These are phyloP conservation scores for Hippocampus mohnikei DNA, from an alignment of 2,113 vertebrate species.

Conservation along the genomic window DNA sequence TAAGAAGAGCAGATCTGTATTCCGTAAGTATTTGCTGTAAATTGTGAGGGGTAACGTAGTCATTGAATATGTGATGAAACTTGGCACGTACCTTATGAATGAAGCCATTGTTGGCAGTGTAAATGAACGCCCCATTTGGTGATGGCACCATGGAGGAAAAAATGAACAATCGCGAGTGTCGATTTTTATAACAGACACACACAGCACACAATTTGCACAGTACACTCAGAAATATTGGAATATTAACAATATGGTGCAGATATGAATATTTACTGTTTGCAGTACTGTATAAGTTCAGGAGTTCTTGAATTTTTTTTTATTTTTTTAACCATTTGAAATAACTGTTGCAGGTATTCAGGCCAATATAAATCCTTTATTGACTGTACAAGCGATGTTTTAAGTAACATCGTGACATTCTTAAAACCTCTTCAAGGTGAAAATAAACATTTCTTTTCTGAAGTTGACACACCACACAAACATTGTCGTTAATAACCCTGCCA, in stretches of 20 bases:
- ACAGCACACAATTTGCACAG: neutral
- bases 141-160: slow-evolving; percentile 42
- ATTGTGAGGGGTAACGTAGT: neutral
- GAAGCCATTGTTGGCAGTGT: slow-evolving; percentile 39
- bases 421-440: too few species aligned
- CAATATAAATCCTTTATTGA: neutral
- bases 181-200: neutral
- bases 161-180: neutral
- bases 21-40: neutral
- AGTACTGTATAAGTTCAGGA: neutral
- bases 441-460: too few species aligned
- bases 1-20: neutral
- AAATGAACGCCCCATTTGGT: slow-evolving; percentile 45
- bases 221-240: neutral
- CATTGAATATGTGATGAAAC: slow-evolving; percentile 27
- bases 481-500: too few species aligned
- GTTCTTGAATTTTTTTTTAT: neutral
- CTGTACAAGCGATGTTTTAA: neutral
- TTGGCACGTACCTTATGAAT: slow-evolving; percentile 35
- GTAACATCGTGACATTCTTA: too few species aligned
- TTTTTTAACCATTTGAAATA: neutral
- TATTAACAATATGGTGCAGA: too few species aligned
- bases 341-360: neutral
- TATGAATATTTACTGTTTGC: too few species aligned
- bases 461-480: too few species aligned